Evolutionary conservation across 92 coral and sea anemone species (phyloP).

Genomic region (Epizoanthus rinbou): DNA sequence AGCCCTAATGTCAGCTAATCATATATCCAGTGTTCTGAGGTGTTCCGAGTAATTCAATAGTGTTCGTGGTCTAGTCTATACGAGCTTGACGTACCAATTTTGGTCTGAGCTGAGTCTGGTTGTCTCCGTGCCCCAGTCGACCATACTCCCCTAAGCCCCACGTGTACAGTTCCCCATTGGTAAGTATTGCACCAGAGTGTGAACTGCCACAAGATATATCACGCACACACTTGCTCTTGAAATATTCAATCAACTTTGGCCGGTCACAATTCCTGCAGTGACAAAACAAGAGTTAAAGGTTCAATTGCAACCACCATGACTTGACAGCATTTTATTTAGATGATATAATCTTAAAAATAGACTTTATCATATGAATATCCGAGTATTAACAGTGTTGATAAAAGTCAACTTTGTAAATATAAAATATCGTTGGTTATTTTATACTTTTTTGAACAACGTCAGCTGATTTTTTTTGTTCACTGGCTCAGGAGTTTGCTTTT

Average conservation of each 20-base stretch:
- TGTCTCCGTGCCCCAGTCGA: conserved; percentile 97
- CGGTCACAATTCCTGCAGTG: conserved; percentile 80
- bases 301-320: neutral
- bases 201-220: conserved; percentile 97
- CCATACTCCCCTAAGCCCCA: conserved; percentile 99
- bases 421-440: too few species aligned
- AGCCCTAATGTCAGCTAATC: neutral
- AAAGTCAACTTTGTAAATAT: too few species aligned
- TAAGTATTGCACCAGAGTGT: conserved; percentile 90
- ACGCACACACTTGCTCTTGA: conserved; percentile 85
- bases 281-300: neutral
- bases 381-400: too few species aligned
- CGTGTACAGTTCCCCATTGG: conserved; percentile 84
- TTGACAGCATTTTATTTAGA: neutral
- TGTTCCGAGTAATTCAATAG: too few species aligned
- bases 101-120: conserved; percentile 82
- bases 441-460: too few species aligned
- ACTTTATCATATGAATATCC: neutral
- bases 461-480: too few species aligned
- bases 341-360: too few species aligned
- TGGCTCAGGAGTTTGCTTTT: too few species aligned
- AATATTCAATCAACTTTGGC: conserved; percentile 83
- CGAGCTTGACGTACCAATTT: conserved; percentile 63
- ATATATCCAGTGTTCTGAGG: too few species aligned
- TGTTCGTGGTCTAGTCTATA: neutral